Conservation (phyloP, 2,797 vertebrate genomes). For the Pogoniulus pusillus region DNA sequence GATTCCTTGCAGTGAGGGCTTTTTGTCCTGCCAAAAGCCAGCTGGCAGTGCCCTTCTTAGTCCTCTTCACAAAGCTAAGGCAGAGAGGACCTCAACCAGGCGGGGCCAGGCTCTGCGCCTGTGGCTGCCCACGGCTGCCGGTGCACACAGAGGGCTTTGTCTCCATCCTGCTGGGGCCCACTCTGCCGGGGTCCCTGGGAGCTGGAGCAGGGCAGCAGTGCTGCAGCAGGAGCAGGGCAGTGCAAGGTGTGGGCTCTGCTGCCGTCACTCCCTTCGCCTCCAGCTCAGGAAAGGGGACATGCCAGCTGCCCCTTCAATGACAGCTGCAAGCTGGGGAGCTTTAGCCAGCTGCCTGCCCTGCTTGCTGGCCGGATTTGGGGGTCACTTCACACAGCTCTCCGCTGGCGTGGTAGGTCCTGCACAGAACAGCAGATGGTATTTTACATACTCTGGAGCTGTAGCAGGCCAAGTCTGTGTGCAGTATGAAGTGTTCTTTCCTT, state of each 20-base stretch:
- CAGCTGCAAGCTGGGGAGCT: neutral
- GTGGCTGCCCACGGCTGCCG: neutral
- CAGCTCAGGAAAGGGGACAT: slow-evolving; percentile 25
- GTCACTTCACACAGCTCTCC: slow-evolving; percentile 30
- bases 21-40: neutral
- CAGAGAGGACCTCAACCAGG: fast-evolving
- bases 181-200: neutral
- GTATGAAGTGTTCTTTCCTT: slow-evolving; percentile 69
- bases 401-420: neutral
- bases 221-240: neutral
- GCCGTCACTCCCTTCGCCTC: slow-evolving; percentile 18
- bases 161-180: neutral
- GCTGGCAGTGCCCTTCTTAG: neutral
- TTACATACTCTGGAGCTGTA: slow-evolving; percentile 61
- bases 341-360: neutral
- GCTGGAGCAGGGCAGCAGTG: neutral
- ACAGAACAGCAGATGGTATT: slow-evolving; percentile 9
- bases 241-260: neutral
- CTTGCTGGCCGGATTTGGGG: neutral
- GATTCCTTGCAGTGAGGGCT: neutral
- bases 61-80: neutral
- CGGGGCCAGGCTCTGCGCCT: neutral
- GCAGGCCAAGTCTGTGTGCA: slow-evolving; percentile 47
- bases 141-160: neutral
- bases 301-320: neutral